Evolutionary conservation across 2,888 invertebrate genomes (phyloP).

Genomic region (Ochlodes sylvanus): DNA sequence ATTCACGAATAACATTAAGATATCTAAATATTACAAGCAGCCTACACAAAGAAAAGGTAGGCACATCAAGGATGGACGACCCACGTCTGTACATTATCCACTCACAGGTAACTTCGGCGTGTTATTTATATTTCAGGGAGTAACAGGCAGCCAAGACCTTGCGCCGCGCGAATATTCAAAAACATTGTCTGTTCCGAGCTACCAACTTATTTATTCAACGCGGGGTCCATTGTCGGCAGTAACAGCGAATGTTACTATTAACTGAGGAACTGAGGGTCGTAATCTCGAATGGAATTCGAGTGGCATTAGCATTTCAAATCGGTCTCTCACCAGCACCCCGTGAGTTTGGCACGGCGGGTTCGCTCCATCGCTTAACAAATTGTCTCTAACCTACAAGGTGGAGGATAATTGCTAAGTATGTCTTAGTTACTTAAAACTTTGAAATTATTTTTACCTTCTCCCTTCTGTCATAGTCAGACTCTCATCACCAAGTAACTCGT

Average conservation of each 20-base stretch:
- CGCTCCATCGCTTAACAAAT: constrained; percentile 22
- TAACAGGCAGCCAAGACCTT: constrained; percentile 25
- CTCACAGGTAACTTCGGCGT: constrained; percentile 21
- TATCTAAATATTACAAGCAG: constrained; percentile 2
- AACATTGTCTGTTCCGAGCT: constrained; percentile 35
- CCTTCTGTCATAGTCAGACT: too few species aligned
- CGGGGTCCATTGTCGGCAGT: constrained; percentile 42
- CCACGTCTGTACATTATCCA: constrained; percentile 10
- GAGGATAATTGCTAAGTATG: not conserved
- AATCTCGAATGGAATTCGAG: constrained; percentile 60
- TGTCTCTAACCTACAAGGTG: not conserved
- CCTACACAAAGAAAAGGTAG: constrained; percentile 2
- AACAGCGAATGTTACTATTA: constrained; percentile 52
- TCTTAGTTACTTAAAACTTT: not conserved
- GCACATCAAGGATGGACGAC: constrained; percentile 8
- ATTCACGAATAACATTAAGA: not conserved
- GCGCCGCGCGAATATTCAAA: constrained; percentile 39
- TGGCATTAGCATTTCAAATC: constrained; percentile 65
- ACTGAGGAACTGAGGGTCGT: constrained; percentile 54
- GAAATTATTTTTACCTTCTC: too few species aligned
- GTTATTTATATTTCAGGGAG: constrained; percentile 32
- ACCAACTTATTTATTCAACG: constrained; percentile 43
- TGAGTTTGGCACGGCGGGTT: constrained; percentile 8
- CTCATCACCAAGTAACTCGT: too few species aligned
- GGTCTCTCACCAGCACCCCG: constrained; percentile 39